Conservation (phyloP, 2,888 invertebrate genomes). For the Crocallis elinguaria region DNA sequence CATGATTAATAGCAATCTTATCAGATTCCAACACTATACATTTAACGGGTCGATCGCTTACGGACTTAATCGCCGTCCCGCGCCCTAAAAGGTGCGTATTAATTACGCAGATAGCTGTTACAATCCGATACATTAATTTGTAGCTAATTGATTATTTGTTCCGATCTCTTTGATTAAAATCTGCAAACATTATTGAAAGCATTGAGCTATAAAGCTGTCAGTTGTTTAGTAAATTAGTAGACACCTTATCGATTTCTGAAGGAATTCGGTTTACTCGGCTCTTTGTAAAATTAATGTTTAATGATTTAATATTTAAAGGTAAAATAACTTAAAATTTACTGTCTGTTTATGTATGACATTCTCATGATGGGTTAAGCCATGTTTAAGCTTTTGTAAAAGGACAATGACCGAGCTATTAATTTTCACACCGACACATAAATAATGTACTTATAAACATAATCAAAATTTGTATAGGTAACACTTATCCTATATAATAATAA, state of each 20-base stretch:
- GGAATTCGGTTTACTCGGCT: too few species aligned
- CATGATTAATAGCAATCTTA: slow-evolving; percentile 74
- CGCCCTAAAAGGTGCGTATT: slow-evolving; percentile 68
- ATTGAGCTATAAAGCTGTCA: slow-evolving; percentile 27
- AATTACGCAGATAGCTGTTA: slow-evolving; percentile 68
- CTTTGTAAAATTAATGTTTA: too few species aligned
- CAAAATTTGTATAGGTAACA: too few species aligned
- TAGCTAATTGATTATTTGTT: slow-evolving; percentile 60
- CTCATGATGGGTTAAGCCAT: background rate
- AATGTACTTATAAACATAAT: too few species aligned
- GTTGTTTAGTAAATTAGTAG: slow-evolving; percentile 12
- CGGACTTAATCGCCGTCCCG: slow-evolving; percentile 59
- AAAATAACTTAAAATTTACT: background rate
- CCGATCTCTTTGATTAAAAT: slow-evolving; percentile 53
- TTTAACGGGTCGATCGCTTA: slow-evolving; percentile 59
- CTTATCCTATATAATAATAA: too few species aligned
- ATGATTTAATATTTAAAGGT: slow-evolving; percentile 3
- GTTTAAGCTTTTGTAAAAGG: too few species aligned
- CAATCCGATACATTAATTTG: slow-evolving; percentile 64
- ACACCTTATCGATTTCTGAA: slow-evolving; percentile 13
- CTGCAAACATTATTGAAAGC: slow-evolving; percentile 35
- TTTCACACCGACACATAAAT: too few species aligned
- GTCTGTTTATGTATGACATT: background rate
- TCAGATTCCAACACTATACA: slow-evolving; percentile 69
- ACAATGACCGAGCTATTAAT: too few species aligned